Evolutionary conservation across 2,888 invertebrate genomes (phyloP), one percentile per base, ranked within the genome.

Genomic region (Drosophila anceps): DNA sequence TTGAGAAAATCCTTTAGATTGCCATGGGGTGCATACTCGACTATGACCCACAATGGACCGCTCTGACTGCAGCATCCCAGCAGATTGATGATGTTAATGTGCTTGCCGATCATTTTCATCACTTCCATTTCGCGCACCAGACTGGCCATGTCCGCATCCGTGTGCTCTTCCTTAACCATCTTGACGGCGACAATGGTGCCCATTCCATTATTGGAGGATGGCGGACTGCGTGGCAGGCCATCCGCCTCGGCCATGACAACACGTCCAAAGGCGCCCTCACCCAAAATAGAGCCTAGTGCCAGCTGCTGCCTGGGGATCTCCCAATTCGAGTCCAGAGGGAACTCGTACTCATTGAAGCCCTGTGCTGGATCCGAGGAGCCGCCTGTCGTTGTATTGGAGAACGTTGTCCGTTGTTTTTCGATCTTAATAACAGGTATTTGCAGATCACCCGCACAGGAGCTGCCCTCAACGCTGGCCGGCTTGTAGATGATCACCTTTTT

Each of bases 201-300:
- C 70, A 66, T 73, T 24, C 43, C 54, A 24, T 27, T 70, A 6
- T 69, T 58, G 3, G 66, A 73, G 0, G 79, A 50, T 4, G 73
- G 54, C 4, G 81, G 83, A 46, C 80, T 68, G 9, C 88, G 76
- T 0, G 88, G 81, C 35, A 92, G 58, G 1, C 78, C 78, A 2
- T 96, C 96, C 0, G 96, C 97, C 87, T 98, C 97, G 0, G 97
- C 98, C 92, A 96, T 96, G 35, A 98, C 96, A 0, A 99, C 99
- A 89, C 98, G 97, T 0, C 99, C 99, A 91, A 99, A 99, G n/a
- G 99, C 99, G 0, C 99, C 99, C 91, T 99, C 98, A 0, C 99
- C 99, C 7, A 99, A 93, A 43, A 96, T 96, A 84, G 96, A 96
- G 0, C 98, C 97, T 5, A 98, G 92, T 0, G 94, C 93, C 2